These are phyloP conservation scores for Drosophila mulleri DNA, from an alignment of 2,888 invertebrate species.

Conservation along the genomic window DNA sequence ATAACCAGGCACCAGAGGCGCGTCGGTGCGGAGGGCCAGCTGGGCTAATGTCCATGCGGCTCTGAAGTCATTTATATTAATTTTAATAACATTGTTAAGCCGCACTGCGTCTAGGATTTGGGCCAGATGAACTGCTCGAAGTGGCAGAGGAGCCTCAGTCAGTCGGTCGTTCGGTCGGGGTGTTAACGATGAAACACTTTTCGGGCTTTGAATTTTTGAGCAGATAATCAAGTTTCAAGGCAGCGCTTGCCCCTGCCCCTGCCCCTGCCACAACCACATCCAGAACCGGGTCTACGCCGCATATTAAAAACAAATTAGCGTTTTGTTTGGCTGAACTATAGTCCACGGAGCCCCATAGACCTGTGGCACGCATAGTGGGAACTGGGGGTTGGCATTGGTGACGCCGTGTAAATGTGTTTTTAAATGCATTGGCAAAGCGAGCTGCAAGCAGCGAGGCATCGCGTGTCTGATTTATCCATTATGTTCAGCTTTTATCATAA, in stretches of 20 bases:
- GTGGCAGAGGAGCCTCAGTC: constrained; percentile 1
- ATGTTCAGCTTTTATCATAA: constrained; percentile 44
- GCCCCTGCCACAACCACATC: constrained; percentile 8
- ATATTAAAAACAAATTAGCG: constrained; percentile 78
- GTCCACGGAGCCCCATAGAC: neutral
- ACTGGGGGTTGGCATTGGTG: neutral
- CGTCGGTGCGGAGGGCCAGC: constrained; percentile 29
- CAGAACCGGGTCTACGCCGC: constrained; percentile 38
- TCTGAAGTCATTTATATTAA: constrained; percentile 77
- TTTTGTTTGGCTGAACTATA: constrained; percentile 44
- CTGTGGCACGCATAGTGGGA: constrained; percentile 1
- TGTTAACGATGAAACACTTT: constrained; percentile 79
- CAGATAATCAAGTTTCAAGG: constrained; percentile 63
- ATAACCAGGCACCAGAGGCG: neutral
- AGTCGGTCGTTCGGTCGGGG: constrained; percentile 21
- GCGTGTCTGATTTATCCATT: constrained; percentile 55
- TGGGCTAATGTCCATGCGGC: constrained; percentile 46
- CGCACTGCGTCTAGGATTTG: constrained; percentile 43
- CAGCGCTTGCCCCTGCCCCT: constrained; percentile 8
- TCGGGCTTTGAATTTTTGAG: constrained; percentile 70
- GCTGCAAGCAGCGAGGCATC: constrained; percentile 10
- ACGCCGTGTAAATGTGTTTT: constrained; percentile 57
- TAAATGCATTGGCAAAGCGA: constrained; percentile 49
- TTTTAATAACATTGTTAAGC: constrained; percentile 82
- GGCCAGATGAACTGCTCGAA: constrained; percentile 6